These are phyloP conservation scores for Rotaria sp. DNA, from an alignment of 2,888 invertebrate species.

Conservation along the genomic window DNA sequence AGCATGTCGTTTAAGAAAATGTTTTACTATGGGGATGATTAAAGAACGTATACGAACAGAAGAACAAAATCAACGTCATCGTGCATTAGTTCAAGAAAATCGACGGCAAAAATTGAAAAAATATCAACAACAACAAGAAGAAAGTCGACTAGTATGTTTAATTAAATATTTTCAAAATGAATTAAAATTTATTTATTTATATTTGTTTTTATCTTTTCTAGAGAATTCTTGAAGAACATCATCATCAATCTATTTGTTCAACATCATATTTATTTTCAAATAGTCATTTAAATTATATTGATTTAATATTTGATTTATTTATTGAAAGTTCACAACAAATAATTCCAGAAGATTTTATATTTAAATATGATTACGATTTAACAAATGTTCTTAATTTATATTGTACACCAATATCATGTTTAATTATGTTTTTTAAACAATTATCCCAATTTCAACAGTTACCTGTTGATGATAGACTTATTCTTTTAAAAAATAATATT, in stretches of 20 bases:
- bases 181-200: no score
- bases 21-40: not conserved
- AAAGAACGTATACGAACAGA: slow-evolving; percentile 4
- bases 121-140: not conserved
- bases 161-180: no score
- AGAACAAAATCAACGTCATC: not conserved
- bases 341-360: not conserved
- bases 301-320: not conserved
- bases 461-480: not conserved
- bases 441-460: not conserved
- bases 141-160: no score
- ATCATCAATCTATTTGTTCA: not conserved
- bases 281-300: not conserved
- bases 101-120: not conserved
- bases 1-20: not conserved
- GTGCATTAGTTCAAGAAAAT: not conserved
- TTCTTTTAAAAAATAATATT: not conserved
- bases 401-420: not conserved
- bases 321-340: not conserved
- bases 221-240: not conserved
- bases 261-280: not conserved
- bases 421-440: not conserved
- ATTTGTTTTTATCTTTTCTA: not conserved
- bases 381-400: not conserved
- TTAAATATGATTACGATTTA: not conserved